Conservation (phyloP, 2,113 vertebrate species). For the Myiopsitta monachus region DNA sequence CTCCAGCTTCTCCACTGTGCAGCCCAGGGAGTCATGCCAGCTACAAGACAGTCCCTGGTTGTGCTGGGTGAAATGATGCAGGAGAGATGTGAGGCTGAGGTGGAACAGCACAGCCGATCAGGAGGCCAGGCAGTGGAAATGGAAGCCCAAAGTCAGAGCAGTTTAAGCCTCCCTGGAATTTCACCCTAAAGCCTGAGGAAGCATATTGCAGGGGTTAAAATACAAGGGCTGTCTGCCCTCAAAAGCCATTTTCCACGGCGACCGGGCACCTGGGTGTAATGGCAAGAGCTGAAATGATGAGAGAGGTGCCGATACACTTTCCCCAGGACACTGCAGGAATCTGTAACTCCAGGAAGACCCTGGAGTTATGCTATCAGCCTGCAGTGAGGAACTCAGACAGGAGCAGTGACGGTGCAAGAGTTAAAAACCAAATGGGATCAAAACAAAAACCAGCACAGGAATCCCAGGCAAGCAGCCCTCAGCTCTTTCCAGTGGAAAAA, state of each 20-base stretch:
- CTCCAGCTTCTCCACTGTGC: neutral
- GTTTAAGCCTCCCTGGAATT: neutral
- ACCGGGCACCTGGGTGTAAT: neutral
- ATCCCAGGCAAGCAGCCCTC: neutral
- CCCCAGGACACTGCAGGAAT: neutral
- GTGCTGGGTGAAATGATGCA: neutral
- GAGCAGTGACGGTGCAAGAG: neutral
- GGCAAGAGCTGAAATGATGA: neutral
- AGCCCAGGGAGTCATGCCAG: neutral
- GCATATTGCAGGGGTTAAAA: neutral
- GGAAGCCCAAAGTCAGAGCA: neutral
- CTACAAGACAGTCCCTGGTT: neutral
- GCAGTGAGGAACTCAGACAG: neutral
- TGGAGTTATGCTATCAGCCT: neutral
- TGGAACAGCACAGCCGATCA: neutral
- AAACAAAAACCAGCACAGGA: neutral
- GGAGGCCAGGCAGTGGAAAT: neutral
- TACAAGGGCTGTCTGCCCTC: neutral
- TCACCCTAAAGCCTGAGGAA: neutral
- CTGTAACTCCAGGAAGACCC: neutral
- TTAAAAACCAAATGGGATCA: neutral
- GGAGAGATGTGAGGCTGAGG: neutral
- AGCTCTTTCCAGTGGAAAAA: neutral
- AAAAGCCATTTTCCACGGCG: neutral
- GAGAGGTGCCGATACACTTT: neutral